phyloP scores from a whole-genome alignment of 2,113 vertebrate species.

The Thunnus maccoyii region DNA sequence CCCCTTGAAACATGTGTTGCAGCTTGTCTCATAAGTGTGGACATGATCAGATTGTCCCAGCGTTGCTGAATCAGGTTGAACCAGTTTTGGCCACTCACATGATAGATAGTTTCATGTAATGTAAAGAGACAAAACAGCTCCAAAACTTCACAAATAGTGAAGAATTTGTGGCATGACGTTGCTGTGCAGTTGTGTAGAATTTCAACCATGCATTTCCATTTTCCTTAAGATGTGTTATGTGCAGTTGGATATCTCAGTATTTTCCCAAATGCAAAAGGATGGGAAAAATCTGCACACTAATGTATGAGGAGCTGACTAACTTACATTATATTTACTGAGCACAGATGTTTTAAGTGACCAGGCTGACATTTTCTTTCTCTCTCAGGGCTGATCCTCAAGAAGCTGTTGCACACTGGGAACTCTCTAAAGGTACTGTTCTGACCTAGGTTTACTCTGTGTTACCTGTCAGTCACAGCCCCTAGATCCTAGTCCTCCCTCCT shows the following conservation, averaged over 20 bases:
- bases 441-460: background rate
- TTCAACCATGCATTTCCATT: background rate
- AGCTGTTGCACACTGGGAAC: slow-evolving; percentile 97
- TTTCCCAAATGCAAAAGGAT: background rate
- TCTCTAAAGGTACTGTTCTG: slow-evolving; percentile 93
- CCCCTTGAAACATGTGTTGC: slow-evolving; percentile 64
- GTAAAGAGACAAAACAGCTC: background rate
- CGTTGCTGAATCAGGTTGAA: slow-evolving; percentile 3
- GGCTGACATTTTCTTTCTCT: slow-evolving; percentile 17
- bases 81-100: background rate
- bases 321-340: background rate
- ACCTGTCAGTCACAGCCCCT: background rate
- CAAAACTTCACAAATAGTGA: background rate
- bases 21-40: background rate
- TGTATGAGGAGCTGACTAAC: background rate
- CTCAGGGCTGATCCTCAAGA: slow-evolving; percentile 97
- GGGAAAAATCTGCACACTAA: background rate
- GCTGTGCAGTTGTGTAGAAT: background rate
- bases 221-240: background rate
- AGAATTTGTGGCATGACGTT: background rate
- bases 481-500: background rate
- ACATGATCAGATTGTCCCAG: background rate
- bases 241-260: background rate
- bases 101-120: background rate
- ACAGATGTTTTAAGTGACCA: slow-evolving; percentile 27